phyloP scores from a whole-genome alignment of 2,888 invertebrate genomes.

The Drosophila hamatofila region DNA sequence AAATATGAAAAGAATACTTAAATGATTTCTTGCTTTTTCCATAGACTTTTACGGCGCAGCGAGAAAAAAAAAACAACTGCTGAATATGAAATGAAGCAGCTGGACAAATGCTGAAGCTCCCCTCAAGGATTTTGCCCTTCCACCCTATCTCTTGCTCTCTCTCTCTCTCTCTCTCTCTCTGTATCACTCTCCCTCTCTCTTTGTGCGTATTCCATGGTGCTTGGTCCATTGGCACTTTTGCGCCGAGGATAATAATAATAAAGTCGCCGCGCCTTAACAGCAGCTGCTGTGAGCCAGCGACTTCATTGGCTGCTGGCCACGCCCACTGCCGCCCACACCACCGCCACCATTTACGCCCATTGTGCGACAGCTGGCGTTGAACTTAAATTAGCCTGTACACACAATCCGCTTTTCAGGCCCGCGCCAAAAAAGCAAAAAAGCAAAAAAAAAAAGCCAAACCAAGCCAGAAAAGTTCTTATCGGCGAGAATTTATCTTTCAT shows the following conservation, averaged over 20 bases:
- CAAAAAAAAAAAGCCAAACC: too few relatives aligned
- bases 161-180: too few relatives aligned
- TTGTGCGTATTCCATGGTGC: constrained; percentile 15
- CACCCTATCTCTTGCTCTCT: neutral
- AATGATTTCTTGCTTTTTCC: constrained; percentile 62
- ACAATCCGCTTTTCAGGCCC: constrained; percentile 69
- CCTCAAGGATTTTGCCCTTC: neutral
- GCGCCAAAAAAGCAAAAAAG: neutral
- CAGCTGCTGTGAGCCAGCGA: constrained; percentile 25
- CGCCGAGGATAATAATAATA: constrained; percentile 76
- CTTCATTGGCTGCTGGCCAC: constrained; percentile 23
- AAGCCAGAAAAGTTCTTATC: constrained; percentile 78
- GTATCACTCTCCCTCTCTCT: neutral
- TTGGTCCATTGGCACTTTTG: constrained; percentile 55
- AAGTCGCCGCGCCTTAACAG: constrained; percentile 65
- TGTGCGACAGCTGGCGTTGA: constrained; percentile 75
- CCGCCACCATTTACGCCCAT: constrained; percentile 35
- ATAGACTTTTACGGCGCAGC: constrained; percentile 31
- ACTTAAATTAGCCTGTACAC: constrained; percentile 80
- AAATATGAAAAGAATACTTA: constrained; percentile 47
- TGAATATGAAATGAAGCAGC: constrained; percentile 82
- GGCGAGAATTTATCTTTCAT: constrained; percentile 78
- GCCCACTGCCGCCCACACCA: constrained; percentile 1
- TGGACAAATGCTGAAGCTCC: constrained; percentile 48
- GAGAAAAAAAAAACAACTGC: constrained; percentile 55